Base-by-base conservation (phyloP, 2,797 vertebrate species). In the Pangasius krempfi region DNA sequence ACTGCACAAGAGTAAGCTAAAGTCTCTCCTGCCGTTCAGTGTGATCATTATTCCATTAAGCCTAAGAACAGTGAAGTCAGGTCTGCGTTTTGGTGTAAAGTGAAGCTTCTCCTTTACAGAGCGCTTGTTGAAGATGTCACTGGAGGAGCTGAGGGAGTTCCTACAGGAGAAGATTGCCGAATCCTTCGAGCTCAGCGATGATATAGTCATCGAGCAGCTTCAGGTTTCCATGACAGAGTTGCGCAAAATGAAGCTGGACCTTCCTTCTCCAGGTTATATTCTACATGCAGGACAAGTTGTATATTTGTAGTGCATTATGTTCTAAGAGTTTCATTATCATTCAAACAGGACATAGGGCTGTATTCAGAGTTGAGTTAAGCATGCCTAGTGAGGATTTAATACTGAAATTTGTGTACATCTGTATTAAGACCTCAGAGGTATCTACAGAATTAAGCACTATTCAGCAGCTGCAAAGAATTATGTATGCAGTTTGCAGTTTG, bases 1-100 rank as follows among this genome's bases (percentile, higher is more conserved):
- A 92, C 93, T 96, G 64, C 97, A 97, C 94, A 96, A 96, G 94
- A 98, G 98, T 98, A 95, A 97, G 96, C 30, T 47, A n/a, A 64
- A 13, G 14, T 64, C 37, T n/a, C 3, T 44, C 56, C n/a, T 47
- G 20, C 18, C 64, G 8, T 64, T 84, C 83, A 33, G n/a, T 84
- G 10, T 70, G 47, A 70, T 25, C 22, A 54, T 50, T n/a, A 18
- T 60, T 60, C 20, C 12, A 40, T 14, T 58, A 60, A 20, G 5
- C 25, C 25, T 16, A 52, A n/a, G n/a, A 79, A 20, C 8, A 54
- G n/a, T 30, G 7, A 33, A 54, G 50, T n/a, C n/a, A n/a, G n/a
- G n/a, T n/a, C n/a, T n/a, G 40, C 47, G 30, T 40, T 30, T 6
- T 18, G 40, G 58, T 62, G 14, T 62, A 9, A 86, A 64, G 12